A percentile compares a stretch with the other conserved stretches of the same genome.
These are phyloP conservation scores for Bombus cullumanus DNA, from an alignment of 1,140 invertebrate genomes.

Conservation along the genomic window DNA sequence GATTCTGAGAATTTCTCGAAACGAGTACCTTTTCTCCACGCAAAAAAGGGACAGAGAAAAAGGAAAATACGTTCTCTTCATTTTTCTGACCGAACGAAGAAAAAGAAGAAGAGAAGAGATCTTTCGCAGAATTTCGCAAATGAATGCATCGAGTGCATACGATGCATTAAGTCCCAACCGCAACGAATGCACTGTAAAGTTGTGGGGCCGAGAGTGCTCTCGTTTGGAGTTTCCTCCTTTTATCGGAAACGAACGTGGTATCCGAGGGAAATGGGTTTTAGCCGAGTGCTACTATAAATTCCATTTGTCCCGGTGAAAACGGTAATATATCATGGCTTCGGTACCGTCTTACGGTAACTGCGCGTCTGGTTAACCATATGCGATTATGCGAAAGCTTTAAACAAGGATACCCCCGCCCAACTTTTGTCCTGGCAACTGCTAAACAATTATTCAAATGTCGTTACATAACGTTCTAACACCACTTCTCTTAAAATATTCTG, in stretches of 20 bases:
- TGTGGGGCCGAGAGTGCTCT: constrained; percentile 49
- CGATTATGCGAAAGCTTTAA: constrained; percentile 44
- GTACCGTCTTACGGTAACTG: constrained; percentile 10
- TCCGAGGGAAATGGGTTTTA: constrained; percentile 67
- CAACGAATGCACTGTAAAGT: constrained; percentile 66
- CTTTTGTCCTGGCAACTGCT: neutral
- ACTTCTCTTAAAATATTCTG: neutral
- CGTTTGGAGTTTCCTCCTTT: constrained; percentile 65
- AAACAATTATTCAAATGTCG: neutral
- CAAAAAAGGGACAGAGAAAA: neutral
- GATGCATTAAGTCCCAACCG: constrained; percentile 64
- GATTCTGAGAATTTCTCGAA: neutral
- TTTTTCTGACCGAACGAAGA: neutral
- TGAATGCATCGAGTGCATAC: constrained; percentile 57
- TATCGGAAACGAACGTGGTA: constrained; percentile 61
- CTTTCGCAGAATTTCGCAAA: constrained; percentile 48
- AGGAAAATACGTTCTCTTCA: no score
- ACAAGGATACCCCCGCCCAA: neutral
- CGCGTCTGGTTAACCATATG: constrained; percentile 37
- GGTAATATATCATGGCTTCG: constrained; percentile 42
- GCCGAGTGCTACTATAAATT: constrained; percentile 67
- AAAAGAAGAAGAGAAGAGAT: neutral
- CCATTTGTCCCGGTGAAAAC: constrained; percentile 61
- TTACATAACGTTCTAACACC: neutral
- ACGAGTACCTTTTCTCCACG: neutral